These are phyloP conservation scores for Helicolenus hilgendorfi DNA, from an alignment of 2,797 vertebrate genomes.

Conservation along the genomic window DNA sequence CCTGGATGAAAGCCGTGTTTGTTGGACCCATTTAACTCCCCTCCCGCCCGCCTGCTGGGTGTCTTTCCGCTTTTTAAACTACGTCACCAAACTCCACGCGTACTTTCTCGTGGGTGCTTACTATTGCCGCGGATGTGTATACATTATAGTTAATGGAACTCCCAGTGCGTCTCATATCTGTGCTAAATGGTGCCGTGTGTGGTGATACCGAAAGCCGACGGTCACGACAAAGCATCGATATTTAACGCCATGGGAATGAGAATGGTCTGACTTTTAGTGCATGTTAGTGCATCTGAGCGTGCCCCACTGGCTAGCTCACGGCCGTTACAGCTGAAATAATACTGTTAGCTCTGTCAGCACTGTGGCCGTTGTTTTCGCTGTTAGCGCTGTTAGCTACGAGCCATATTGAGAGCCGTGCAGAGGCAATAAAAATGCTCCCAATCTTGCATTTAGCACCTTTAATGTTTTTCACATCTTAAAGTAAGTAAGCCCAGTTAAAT, in stretches of 20 bases:
- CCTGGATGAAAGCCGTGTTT: not conserved
- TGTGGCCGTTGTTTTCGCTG: not conserved
- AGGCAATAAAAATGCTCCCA: not conserved
- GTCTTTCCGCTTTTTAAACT: too few species aligned
- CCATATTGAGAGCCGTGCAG: not conserved
- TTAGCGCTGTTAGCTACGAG: not conserved
- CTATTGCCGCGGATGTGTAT: accelerated
- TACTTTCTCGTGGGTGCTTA: too few species aligned
- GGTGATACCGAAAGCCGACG: not conserved
- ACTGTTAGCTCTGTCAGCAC: not conserved
- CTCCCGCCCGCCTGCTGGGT: too few species aligned
- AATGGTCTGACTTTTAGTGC: not conserved
- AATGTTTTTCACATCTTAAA: not conserved
- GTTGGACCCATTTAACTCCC: too few species aligned
- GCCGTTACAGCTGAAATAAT: not conserved
- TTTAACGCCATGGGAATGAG: not conserved
- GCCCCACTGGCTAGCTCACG: too few species aligned
- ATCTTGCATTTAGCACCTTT: not conserved
- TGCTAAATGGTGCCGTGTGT: not conserved
- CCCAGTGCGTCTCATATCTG: not conserved
- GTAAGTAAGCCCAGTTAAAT: not conserved
- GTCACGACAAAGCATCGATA: not conserved
- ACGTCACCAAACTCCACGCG: too few species aligned
- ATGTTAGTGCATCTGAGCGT: not conserved
- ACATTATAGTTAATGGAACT: not conserved